A percentile compares a stretch with the other conserved stretches of the same genome.
phyloP scores from a whole-genome alignment of 1,140 invertebrate genomes.

The Triops longicaudatus region DNA sequence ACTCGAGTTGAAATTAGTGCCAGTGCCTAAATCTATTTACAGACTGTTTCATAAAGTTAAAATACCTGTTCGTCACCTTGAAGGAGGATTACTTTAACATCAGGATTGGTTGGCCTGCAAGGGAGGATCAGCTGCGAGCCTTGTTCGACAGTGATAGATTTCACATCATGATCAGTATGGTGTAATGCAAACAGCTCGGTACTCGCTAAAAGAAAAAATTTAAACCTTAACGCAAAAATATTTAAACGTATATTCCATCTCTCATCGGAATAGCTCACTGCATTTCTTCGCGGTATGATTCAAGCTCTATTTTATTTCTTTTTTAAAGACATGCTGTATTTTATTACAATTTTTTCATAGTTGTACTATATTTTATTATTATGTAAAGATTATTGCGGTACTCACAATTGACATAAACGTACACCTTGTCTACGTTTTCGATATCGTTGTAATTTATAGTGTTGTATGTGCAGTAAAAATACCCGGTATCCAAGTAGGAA shows the following conservation, averaged over 20 bases:
- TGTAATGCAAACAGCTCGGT: not conserved
- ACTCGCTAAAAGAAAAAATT: not conserved
- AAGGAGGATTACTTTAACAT: not conserved
- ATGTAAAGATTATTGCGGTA: not conserved
- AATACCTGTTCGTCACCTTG: not conserved
- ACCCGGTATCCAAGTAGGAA: conserved; percentile 3
- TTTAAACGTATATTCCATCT: no score
- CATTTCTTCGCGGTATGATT: not conserved
- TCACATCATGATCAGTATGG: not conserved
- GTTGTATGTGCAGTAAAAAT: not conserved
- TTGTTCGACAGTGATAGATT: not conserved
- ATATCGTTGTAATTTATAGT: not conserved
- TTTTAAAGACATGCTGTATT: no score
- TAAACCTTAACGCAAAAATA: no score
- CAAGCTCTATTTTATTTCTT: no score
- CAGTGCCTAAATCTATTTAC: no score
- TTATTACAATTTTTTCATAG: no score
- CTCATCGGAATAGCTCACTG: no score
- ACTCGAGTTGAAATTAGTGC: no score
- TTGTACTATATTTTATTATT: no score
- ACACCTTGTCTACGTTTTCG: not conserved
- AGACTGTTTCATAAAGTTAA: not conserved
- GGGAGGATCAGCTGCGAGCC: conserved; percentile 5
- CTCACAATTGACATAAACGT: conserved; percentile 17
- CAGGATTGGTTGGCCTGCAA: conserved; percentile 20